Evolutionary conservation across 1,140 invertebrate genomes (phyloP), one percentile per base, ranked within the genome.

Genomic region (Trachymyrmex septentrionalis): DNA sequence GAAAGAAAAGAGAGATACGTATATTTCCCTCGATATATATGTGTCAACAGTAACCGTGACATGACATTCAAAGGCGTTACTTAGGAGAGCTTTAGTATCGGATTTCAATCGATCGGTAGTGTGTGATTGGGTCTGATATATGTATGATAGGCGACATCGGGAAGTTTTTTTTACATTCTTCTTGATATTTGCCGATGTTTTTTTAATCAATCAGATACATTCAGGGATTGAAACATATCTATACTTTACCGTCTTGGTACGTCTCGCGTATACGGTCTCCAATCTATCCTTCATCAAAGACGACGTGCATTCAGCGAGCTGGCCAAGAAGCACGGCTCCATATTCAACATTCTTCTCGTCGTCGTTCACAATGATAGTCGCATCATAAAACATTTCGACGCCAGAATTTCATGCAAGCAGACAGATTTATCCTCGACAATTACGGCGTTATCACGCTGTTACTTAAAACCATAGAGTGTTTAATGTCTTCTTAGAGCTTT

Each of bases 241-340:
- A 38, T 16, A 5, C 12, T 50, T 69, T 24, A 69, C 21, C 21
- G 7, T 12, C 21, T 12, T 50, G 21, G 14, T 67, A 67, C n/a
- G 12, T 50, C 19, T 19, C 9, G 9, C 19, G 19, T 38, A 34
- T 38, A 14, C 21, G 21, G 27, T 69, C 21, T 50, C 24, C 21
- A 44, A 48, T 69, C 21, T 69, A 21, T 50, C 30, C 30, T 38
- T 66, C 66, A 69, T 69, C 6, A 69, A 69, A 69, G 21, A 27
- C 66, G 12, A 44, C 66, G 34, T 24, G 38, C 66, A 69, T 69
- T 69, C 66, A 69, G 12, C n/a, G 38, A 44, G 38, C 19, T 14
- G 34, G 34, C 34, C 64, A 67, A 66, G 64, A 67, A 69, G 5
- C 64, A 67, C 64, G 64, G 64, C 21, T 69, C 38, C 64, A 44